Percentiles rank a stretch among this genome's conserved stretches.
These are phyloP conservation scores for Notospermus geniculatus DNA, from an alignment of 1,140 invertebrate species.

Conservation along the genomic window DNA sequence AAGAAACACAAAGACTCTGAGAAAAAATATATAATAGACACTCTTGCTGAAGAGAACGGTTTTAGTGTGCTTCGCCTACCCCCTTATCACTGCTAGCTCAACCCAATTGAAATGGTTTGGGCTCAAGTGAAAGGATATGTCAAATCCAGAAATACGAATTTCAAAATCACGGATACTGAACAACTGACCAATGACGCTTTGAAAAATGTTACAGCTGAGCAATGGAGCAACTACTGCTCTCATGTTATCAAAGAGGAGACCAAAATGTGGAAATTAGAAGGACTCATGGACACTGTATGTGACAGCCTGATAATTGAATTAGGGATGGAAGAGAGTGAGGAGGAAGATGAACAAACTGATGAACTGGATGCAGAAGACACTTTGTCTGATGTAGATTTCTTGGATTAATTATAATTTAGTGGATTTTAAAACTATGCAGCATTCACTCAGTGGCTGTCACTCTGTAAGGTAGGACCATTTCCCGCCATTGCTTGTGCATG, in stretches of 20 bases:
- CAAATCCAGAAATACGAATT: background rate
- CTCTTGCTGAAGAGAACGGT: background rate
- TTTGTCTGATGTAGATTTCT: too few species aligned
- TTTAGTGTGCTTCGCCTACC: background rate
- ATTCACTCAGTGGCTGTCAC: too few species aligned
- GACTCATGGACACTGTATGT: background rate
- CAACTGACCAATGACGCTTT: background rate
- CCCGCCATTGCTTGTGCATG: too few species aligned
- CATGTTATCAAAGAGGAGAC: background rate
- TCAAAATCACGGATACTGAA: background rate
- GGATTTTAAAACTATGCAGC: too few species aligned
- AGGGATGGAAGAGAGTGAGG: too few species aligned
- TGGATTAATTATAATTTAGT: too few species aligned
- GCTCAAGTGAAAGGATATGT: too few species aligned
- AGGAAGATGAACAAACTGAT: too few species aligned
- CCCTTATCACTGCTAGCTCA: background rate
- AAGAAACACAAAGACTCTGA: background rate
- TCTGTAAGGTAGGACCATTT: too few species aligned
- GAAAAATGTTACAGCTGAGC: background rate
- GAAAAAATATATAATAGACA: background rate
- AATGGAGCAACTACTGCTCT: background rate
- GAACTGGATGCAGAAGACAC: too few species aligned
- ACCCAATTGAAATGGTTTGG: too few species aligned
- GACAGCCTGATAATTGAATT: background rate
- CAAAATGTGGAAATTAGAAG: background rate